phyloP scores from a whole-genome alignment of 2,113 vertebrate genomes.

The Melanerpes aurifrons region DNA sequence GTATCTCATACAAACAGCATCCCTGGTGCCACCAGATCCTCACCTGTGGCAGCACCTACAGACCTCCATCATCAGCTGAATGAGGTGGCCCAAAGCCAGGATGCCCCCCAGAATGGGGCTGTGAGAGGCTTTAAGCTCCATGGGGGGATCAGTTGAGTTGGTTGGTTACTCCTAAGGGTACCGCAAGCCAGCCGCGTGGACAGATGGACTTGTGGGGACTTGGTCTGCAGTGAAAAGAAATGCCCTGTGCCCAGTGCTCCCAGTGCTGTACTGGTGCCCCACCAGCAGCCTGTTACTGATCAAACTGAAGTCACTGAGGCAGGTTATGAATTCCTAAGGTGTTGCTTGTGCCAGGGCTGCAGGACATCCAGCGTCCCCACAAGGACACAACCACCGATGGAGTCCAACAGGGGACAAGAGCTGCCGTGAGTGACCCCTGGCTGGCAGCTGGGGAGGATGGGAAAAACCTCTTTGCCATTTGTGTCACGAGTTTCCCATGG shows the following conservation, averaged over 20 bases:
- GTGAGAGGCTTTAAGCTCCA: background rate
- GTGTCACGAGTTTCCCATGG: background rate
- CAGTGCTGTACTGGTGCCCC: background rate
- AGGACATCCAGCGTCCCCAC: background rate
- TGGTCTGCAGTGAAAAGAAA: background rate
- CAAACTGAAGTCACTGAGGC: background rate
- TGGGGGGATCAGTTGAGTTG: background rate
- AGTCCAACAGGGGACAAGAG: background rate
- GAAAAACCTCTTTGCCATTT: background rate
- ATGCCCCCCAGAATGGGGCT: background rate
- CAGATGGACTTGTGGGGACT: background rate
- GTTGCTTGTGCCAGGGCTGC: background rate
- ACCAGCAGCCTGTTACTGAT: background rate
- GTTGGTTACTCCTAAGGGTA: background rate
- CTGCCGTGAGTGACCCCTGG: background rate
- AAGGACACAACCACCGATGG: background rate
- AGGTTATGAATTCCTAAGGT: background rate
- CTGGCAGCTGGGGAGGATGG: background rate
- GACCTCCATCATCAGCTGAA: fast-evolving
- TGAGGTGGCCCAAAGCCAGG: background rate
- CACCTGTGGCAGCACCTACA: background rate
- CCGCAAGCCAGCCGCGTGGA: background rate
- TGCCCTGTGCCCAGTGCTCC: background rate
- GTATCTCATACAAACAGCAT: background rate
- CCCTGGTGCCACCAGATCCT: background rate